Conservation (phyloP, 1,140 invertebrate genomes). For the Brachystomella parvula region DNA sequence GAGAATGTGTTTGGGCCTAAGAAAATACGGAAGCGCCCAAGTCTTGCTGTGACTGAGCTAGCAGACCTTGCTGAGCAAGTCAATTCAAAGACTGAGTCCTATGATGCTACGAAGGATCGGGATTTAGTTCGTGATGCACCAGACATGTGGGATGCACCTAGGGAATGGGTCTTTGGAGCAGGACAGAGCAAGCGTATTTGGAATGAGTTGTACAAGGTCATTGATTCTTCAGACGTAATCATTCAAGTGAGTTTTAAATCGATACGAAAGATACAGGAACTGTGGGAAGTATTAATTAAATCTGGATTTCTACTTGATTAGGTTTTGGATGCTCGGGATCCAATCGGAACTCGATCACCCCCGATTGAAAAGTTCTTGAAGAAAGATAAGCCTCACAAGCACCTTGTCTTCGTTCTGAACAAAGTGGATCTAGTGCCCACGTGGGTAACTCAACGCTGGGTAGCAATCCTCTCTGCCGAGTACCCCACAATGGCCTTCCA, state of each 20-base stretch:
- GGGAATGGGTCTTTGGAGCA: conserved; percentile 64
- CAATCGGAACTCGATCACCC: conserved; percentile 85
- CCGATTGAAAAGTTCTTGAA: conserved; percentile 83
- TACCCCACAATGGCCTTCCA: conserved; percentile 98
- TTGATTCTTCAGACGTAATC: conserved; percentile 97
- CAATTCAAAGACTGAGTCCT: conserved; percentile 62
- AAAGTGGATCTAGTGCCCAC: conserved; percentile 73
- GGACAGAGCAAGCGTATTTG: conserved; percentile 96
- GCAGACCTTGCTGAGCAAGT: conserved; percentile 61
- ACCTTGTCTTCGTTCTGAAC: conserved; percentile 88
- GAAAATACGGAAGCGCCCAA: conserved; percentile 82
- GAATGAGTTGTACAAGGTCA: conserved; percentile 99
- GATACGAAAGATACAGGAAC: background rate
- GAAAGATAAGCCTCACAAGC: conserved; percentile 89
- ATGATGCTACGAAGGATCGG: conserved; percentile 68
- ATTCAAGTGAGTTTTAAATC: conserved; percentile 56
- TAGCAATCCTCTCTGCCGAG: conserved; percentile 68
- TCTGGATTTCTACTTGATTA: conserved; percentile 34
- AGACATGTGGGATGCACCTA: conserved; percentile 58
- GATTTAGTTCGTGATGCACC: conserved; percentile 66
- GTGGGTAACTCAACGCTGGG: conserved; percentile 96
- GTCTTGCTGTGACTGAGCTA: conserved; percentile 61
- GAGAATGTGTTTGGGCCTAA: conserved; percentile 92
- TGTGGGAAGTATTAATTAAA: background rate
- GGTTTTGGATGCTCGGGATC: conserved; percentile 87